phyloP scores from a whole-genome alignment of 1,140 invertebrate species.

The Caerostris extrusa region DNA sequence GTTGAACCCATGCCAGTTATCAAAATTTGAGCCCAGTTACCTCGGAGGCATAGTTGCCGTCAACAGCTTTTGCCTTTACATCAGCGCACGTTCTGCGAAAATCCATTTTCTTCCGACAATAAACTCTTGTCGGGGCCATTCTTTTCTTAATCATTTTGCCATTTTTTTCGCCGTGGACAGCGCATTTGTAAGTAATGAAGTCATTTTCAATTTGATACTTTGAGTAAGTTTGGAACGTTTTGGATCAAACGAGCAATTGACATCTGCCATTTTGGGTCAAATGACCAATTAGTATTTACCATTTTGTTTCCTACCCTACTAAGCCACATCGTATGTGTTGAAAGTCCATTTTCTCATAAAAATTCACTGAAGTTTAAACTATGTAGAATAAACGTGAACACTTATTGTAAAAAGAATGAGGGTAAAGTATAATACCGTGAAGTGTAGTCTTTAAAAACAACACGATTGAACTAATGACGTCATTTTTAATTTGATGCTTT shows the following conservation, averaged over 20 bases:
- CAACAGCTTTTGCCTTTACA: neutral
- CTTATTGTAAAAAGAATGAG: no score
- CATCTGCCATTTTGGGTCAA: no score
- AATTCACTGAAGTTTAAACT: no score
- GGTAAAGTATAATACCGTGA: no score
- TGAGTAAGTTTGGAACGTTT: neutral
- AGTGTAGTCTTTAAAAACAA: neutral
- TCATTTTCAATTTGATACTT: neutral
- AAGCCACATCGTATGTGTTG: no score
- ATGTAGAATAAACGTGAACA: no score
- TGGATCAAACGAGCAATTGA: no score
- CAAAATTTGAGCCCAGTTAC: slow-evolving; percentile 57
- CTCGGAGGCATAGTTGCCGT: slow-evolving; percentile 47
- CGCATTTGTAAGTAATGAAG: neutral
- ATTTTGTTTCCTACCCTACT: no score
- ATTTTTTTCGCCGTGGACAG: neutral
- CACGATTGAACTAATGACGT: neutral
- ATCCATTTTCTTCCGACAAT: slow-evolving; percentile 11
- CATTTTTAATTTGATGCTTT: neutral
- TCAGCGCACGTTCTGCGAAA: neutral
- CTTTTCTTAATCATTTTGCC: neutral
- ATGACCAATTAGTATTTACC: no score
- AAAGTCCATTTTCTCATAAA: no score
- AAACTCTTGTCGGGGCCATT: neutral
- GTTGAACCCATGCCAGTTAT: slow-evolving; percentile 72